Evolutionary conservation across 2,113 vertebrate genomes (phyloP).

Genomic region (Semicossyphus pulcher): DNA sequence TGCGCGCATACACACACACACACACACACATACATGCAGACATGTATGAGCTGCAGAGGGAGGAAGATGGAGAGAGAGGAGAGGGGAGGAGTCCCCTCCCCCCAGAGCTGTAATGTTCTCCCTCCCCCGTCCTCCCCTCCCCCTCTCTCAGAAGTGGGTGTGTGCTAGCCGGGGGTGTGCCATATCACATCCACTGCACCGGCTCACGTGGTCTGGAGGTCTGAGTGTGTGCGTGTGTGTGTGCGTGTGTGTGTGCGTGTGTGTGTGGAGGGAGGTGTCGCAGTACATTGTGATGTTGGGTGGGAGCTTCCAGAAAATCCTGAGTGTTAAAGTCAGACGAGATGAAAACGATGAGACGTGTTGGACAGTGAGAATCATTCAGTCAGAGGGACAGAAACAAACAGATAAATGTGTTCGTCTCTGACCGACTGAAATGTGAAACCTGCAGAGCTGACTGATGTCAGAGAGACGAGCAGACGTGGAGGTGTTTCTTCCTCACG

Average conservation of each 20-base stretch:
- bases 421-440: no score
- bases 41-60: conserved; percentile 52
- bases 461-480: no score
- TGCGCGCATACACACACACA: conserved; percentile 43
- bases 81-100: conserved; percentile 46
- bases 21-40: conserved; percentile 41
- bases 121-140: conserved; percentile 16
- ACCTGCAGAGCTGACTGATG: no score
- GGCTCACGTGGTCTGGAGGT: conserved; percentile 64
- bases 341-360: no score
- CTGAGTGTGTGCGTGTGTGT: conserved; percentile 22
- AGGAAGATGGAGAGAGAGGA: neutral
- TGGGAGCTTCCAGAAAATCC: conserved; percentile 6
- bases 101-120: conserved; percentile 31
- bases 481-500: neutral
- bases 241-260: neutral
- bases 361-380: no score
- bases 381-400: no score
- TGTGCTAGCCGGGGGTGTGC: conserved; percentile 73
- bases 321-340: neutral
- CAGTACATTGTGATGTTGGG: neutral
- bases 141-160: conserved; percentile 52
- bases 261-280: conserved; percentile 12
- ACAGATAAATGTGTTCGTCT: no score
- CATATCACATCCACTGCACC: conserved; percentile 72